Evolutionary conservation across 2,797 vertebrate genomes (phyloP), one percentile per base, ranked within the genome.

Genomic region (Chaenodraco wilsoni): DNA sequence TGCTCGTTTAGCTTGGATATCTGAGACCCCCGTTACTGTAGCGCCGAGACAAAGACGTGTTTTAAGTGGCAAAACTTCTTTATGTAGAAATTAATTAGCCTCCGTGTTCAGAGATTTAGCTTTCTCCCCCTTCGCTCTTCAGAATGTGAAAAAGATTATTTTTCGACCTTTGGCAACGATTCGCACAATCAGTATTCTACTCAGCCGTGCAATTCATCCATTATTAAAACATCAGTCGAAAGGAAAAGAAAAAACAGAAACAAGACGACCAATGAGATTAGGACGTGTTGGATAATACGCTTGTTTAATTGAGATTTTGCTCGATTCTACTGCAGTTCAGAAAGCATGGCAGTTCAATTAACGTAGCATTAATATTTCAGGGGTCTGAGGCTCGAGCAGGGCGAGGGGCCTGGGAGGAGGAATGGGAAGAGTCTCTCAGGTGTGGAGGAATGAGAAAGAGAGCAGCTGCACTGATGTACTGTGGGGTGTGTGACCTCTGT

Each of bases 281-380:
- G 82, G 75, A 87, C 85, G 79, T 88, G 89, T 82, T 84, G 87
- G 83, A 86, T 90, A 87, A 93, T 88, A 86, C 85, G 84, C 87
- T 77, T 80, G 75, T 78, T 82, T 92, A 88, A 93, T 90, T 91
- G 84, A 89, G 78, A 93, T 91, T 90, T 87, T 72, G 70, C 79
- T 86, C 61, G 1, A 77, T 90, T 87, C 89, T 84, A 78, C 69
- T 61, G 79, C 79, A 76, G 66, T 87, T 92, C 58, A 68, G 59
- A 76, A 78, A 68, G 76, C 85, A 60, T 84, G 84, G 87, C 69
- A 76, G 84, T 85, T 93, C 81, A 89, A 91, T 94, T 93, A 93
- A 72, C 21, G 54, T 37, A 5, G 43, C 64, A 89, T 94, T 85
- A 89, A 92, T 92, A 84, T 88, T 92, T 90, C 88, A 91, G 79